These are phyloP conservation scores for Acipenser transmontanus DNA, from an alignment of 2,797 vertebrate species.

Conservation along the genomic window DNA sequence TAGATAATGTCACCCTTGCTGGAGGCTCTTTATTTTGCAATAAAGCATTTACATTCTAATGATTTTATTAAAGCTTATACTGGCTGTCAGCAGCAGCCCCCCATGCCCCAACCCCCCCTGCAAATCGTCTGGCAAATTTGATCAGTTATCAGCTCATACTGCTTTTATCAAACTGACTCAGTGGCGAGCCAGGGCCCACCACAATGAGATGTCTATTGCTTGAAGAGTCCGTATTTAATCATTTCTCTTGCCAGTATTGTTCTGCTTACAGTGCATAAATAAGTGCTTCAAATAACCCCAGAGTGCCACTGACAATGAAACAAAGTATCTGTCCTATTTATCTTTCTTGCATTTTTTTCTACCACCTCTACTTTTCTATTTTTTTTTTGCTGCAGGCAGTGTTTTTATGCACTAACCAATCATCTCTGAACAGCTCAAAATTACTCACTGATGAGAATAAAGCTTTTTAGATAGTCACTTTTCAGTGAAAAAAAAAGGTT, in stretches of 20 bases:
- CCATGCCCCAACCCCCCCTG: constrained; percentile 68
- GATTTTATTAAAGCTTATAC: constrained; percentile 98
- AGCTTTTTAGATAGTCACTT: constrained; percentile 67
- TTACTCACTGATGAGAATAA: constrained; percentile 69
- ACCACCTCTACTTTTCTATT: constrained; percentile 41
- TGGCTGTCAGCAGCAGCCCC: constrained; percentile 88
- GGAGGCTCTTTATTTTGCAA: constrained; percentile 98
- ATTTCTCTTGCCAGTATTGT: constrained; percentile 91
- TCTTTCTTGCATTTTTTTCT: constrained; percentile 80
- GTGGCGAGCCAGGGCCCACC: constrained; percentile 84
- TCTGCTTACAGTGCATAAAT: constrained; percentile 99
- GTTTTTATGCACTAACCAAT: constrained; percentile 77
- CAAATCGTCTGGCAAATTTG: constrained; percentile 84
- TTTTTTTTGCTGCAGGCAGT: constrained; percentile 73
- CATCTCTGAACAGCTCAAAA: constrained; percentile 73
- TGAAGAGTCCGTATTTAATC: constrained; percentile 95
- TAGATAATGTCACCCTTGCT: constrained; percentile 94
- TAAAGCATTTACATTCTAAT: constrained; percentile 99
- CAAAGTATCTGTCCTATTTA: constrained; percentile 93
- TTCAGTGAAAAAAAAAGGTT: constrained; percentile 56
- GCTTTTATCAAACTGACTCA: constrained; percentile 97
- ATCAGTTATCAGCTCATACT: constrained; percentile 98
- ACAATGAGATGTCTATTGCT: constrained; percentile 92
- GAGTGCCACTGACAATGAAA: constrained; percentile 94
- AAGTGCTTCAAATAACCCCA: constrained; percentile 89